Conservation (phyloP, 2,113 vertebrate species). For the Hylia prasina region DNA sequence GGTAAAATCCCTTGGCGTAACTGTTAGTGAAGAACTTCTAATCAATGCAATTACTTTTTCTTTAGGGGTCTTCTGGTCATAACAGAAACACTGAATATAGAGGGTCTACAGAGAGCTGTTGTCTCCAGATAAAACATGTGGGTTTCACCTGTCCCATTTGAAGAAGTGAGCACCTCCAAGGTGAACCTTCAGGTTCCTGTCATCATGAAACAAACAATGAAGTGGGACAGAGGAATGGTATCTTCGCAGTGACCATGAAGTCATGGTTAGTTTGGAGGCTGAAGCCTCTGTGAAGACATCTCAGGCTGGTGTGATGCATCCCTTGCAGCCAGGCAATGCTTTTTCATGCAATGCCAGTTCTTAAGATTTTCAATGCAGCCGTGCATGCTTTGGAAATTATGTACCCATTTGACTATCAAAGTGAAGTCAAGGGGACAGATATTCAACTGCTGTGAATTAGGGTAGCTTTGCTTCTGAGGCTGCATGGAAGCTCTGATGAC, state of each 20-base stretch:
- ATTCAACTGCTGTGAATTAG: background rate
- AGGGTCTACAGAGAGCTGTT: background rate
- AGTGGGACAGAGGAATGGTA: background rate
- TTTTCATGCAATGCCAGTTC: background rate
- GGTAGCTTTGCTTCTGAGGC: background rate
- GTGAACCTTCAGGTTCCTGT: background rate
- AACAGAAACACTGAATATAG: background rate
- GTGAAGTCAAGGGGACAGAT: background rate
- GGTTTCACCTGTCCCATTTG: background rate
- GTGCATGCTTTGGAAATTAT: background rate
- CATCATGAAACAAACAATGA: background rate
- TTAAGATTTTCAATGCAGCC: background rate
- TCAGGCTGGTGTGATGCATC: background rate
- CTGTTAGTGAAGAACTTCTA: constrained; percentile 1
- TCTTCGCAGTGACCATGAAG: background rate
- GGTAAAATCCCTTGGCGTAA: background rate
- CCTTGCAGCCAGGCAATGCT: background rate
- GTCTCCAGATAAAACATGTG: background rate
- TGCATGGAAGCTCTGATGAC: background rate
- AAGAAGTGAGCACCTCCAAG: background rate
- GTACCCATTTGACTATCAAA: background rate
- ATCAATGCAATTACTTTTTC: background rate
- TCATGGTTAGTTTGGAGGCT: background rate
- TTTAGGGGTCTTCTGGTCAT: background rate
- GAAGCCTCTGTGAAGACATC: background rate